These are phyloP conservation scores for Picus viridis DNA, from an alignment of 2,797 vertebrate species.

Conservation along the genomic window DNA sequence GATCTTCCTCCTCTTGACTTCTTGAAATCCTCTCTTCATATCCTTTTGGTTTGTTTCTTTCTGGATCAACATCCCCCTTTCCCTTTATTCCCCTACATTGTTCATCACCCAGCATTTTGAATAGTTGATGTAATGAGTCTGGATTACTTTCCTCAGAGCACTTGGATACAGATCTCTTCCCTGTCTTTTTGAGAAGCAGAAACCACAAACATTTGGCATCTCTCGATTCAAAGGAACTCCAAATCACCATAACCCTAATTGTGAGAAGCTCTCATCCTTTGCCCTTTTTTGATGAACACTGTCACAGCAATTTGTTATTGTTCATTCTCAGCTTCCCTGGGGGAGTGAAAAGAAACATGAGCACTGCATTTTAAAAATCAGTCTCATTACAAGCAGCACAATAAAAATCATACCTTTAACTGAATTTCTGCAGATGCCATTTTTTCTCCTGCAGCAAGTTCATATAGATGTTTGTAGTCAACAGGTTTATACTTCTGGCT, in stretches of 20 bases:
- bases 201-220: neutral
- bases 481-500: constrained; percentile 83
- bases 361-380: neutral
- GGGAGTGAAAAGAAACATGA: neutral
- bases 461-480: constrained; percentile 84
- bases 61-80: neutral
- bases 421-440: constrained; percentile 80
- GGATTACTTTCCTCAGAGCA: neutral
- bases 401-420: constrained; percentile 83
- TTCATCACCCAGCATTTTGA: neutral
- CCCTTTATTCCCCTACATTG: neutral
- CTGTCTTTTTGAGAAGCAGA: neutral
- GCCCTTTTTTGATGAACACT: neutral
- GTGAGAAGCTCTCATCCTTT: neutral
- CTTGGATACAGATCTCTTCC: neutral
- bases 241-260: neutral
- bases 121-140: neutral
- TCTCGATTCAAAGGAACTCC: neutral
- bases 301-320: neutral
- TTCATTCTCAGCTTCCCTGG: neutral
- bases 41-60: neutral
- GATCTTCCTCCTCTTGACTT: too few relatives aligned
- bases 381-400: neutral
- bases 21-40: too few relatives aligned
- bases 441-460: constrained; percentile 84